Base-by-base conservation (phyloP, 1,140 invertebrate genomes). In the Caenorhabditis remanei region DNA sequence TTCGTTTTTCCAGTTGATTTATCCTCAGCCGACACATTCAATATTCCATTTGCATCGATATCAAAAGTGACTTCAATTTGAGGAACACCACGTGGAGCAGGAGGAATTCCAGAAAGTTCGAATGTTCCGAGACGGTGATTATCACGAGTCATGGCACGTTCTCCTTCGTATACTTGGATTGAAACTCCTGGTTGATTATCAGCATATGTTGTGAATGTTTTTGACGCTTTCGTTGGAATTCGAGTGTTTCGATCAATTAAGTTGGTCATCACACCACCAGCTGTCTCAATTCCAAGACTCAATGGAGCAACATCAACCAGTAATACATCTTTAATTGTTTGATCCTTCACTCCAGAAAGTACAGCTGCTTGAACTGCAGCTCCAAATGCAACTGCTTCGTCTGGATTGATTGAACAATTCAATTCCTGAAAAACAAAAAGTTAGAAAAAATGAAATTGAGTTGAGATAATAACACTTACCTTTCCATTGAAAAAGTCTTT, bases 221-320 rank as follows among this genome's bases (percentile, higher is more conserved):
- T 94, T 89, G 94, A 94, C 87, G 95, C 94, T 88, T 95, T 95
- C 67, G 94, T 95, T 0, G 95, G 95, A 88, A 95, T 95, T 32
- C 94, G 94, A 0, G 95, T 94, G 93, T 32, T 96, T 96, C 13
- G 55, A 58, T 58, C 55, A 58, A 95, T 94, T 41, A 95, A 93
- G 32, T 94, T 94, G 0, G 95, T 95, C 95, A 95, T 95, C 0
- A 95, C 96, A 92, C 97, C 97, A 82, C 97, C 97, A 89, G 96
- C 97, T n/a, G 97, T 98, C 93, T 98, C 97, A 91, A 98, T 98
- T 95, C 97, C 97, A 91, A 99, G 94, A 13, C 97, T 98, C 89
- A 99, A 93, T 94, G 95, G 95, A 4, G 95, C 94, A 0, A 95
- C 95, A 88, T 95, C 95, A 0, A 96, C 95, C 11, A 96, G 92